phyloP scores from a whole-genome alignment of 2,888 invertebrate genomes.

The Yponomeuta malinellus region DNA sequence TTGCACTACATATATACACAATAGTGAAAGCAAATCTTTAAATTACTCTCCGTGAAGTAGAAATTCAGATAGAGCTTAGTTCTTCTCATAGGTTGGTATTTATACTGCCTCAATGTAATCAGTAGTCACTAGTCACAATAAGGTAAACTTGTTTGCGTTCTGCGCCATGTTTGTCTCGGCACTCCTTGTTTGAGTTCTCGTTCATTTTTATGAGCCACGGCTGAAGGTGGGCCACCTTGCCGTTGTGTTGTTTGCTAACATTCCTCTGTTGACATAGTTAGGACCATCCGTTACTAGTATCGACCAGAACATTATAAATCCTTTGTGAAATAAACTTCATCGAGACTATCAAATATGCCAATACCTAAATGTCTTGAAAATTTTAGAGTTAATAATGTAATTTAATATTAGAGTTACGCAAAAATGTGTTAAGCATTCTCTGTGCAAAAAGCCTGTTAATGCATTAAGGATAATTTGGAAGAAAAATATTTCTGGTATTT shows the following conservation, averaged over 20 bases:
- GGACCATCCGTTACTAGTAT: neutral
- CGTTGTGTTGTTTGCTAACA: constrained; percentile 49
- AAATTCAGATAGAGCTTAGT: too few species aligned
- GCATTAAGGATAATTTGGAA: too few species aligned
- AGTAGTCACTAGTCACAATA: neutral
- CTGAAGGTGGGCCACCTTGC: constrained; percentile 44
- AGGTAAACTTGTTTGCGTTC: constrained; percentile 3
- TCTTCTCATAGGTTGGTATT: too few species aligned
- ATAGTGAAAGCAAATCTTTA: too few species aligned
- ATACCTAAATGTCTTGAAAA: too few species aligned
- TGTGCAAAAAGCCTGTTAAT: too few species aligned
- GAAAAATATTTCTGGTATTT: too few species aligned
- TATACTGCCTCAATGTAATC: neutral
- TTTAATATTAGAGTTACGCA: too few species aligned
- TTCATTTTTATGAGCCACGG: constrained; percentile 71
- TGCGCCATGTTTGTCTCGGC: constrained; percentile 38
- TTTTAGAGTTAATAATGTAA: too few species aligned
- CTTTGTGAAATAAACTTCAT: neutral
- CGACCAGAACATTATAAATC: neutral
- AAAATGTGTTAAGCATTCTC: too few species aligned
- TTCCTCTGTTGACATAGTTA: constrained; percentile 41
- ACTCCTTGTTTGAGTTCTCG: constrained; percentile 52
- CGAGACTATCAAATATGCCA: neutral
- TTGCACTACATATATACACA: too few species aligned
- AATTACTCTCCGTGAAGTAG: too few species aligned